Base-by-base conservation (phyloP, 2,797 vertebrate genomes). In the Zalophus californianus region DNA sequence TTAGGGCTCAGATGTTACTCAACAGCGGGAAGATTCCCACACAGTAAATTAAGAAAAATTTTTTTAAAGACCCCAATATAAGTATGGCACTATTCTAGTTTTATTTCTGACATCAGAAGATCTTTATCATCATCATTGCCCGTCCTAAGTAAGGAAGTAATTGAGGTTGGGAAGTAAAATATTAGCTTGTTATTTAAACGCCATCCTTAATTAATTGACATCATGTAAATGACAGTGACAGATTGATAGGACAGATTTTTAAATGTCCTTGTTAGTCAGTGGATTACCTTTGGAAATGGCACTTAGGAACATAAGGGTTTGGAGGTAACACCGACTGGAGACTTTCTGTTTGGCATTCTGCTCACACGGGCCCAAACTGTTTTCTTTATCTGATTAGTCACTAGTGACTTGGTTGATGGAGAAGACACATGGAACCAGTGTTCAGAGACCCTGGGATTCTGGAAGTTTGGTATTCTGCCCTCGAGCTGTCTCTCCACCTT, bases 181-280 rank as follows among this genome's bases (percentile, higher is more conserved):
- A 35, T 91, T 70, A 85, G 72, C 27, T 96, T 29, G 11, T 94
- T 97, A 96, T 66, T 94, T 97, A 97, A 97, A 93, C 78, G 58
- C 14, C 80, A 92, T 64, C 38, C 32, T 97, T 97, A 72, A 58
- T 90, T 93, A 86, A 41, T 68, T 89, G 44, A 86, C 70, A 89
- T 52, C 18, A 73, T 66, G 86, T 75, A 75, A 93, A 90, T 83
- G 54, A 88, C 78, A 83, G 35, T 82, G 90, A 94, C 90, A 96
- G 90, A 85, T 84, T 96, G 48, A 94, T 68, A 56, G 6, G 41
- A 54, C 92, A 27, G 72, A 83, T 94, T 90, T 93, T 90, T 0
- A 93, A 95, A 70, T 58, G 14, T 78, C 58, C 64, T 89, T 93
- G 82, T 92, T 98, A 90, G 86, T 93, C 83, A 52, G 3, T 50